Evolutionary conservation across 2,888 invertebrate genomes (phyloP), one percentile per base, ranked within the genome.

Genomic region (Epirrhoe alternata): DNA sequence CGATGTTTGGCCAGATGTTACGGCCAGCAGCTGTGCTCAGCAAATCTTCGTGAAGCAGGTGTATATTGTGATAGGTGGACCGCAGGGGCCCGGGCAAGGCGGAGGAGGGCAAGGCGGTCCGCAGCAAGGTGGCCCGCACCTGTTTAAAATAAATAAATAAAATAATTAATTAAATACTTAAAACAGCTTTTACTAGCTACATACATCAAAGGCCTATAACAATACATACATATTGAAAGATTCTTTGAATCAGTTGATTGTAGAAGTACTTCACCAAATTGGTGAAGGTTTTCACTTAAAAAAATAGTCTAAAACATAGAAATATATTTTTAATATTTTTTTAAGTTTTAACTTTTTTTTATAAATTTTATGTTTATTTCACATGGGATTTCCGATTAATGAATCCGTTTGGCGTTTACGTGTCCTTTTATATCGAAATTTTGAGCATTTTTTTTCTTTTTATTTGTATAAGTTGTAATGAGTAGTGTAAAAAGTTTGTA

Each of bases 41-140:
- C 87, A 87, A 66, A 86, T 87, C 84, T 87, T 87, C 60, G 86
- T 87, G 73, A 86, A 87, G 75, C 87, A 85, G 38, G 86, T 86
- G 76, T 86, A 83, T 68, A 87, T 86, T n/a, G 85, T 86, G 64
- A 86, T 86, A 52, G 67, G 73, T 1, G 86, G 86, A 71, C 86
- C 85, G 73, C 86, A 77, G 49, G 78, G 76, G 45, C 80, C 80
- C 24, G 24, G 24, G 24, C 64, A 76, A 71, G 24, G 24, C 24
- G 24, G 24, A 3, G 65, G 77, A 71, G 24, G 24, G 70, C 78
- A 73, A 30, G 59, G 24, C 24, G 24, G 51, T 47, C 56, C 56
- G 30, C 79, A 75, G 14, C 51, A 59, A 31, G 53, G 53, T 38
- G 61, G 56, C 38, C 62, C 54, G 35, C 55, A 57, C 57, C 57